Conservation (phyloP, 2,113 vertebrate genomes). For the Panthera leo region DNA sequence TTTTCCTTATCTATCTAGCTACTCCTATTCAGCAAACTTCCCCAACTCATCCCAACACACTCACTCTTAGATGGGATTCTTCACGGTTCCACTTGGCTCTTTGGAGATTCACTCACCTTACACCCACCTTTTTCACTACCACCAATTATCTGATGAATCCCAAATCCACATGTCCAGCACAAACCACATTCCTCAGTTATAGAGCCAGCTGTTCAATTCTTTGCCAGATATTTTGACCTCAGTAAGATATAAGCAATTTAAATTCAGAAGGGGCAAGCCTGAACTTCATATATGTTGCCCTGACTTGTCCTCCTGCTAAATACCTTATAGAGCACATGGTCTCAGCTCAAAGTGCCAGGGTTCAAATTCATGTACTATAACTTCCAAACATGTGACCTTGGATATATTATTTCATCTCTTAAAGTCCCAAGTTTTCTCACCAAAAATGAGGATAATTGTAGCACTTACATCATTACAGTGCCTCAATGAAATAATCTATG, state of each 20-base stretch:
- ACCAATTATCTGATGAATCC: not conserved
- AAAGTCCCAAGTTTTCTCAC: not conserved
- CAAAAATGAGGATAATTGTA: not conserved
- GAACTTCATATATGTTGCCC: not conserved
- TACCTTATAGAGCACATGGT: not conserved
- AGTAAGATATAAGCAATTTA: not conserved
- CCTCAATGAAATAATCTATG: not conserved
- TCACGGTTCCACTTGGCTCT: not conserved
- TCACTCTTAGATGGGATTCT: not conserved
- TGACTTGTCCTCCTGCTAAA: not conserved
- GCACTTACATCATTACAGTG: not conserved
- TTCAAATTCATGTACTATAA: not conserved
- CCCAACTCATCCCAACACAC: fast-evolving
- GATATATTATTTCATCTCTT: not conserved
- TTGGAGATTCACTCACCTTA: not conserved
- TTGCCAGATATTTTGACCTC: not conserved
- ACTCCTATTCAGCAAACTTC: not conserved
- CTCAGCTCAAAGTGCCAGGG: not conserved
- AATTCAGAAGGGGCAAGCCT: not conserved
- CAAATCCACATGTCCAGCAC: not conserved
- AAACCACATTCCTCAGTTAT: not conserved
- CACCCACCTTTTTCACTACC: not conserved
- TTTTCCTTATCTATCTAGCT: not conserved
- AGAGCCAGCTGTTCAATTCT: not conserved
- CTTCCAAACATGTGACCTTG: not conserved